Base-by-base conservation (phyloP, 1,140 invertebrate species). In the Sarcophaga peregrina region DNA sequence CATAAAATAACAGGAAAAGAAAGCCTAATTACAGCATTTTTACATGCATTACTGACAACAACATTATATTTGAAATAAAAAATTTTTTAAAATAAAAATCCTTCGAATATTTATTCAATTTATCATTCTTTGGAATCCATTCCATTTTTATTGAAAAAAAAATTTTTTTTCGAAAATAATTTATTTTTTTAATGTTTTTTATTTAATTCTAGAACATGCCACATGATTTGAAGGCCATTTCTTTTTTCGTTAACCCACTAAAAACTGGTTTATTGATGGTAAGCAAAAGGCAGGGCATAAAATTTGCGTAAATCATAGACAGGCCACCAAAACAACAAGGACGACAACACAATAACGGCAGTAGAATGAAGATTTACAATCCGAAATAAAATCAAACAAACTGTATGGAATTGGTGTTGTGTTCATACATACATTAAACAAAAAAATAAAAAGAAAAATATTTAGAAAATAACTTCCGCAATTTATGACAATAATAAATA, bases 401-500 rank as follows among this genome's bases (percentile, higher is more conserved):
- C 8, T 10, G 2, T 8, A 5, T 52, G 54, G 54, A 58, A 37
- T 4, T 37, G 25, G 11, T 58, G 54, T 58, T 58, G 54, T 58
- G 10, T 58, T 6, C 54, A 37, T 37, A 58, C 54, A 58, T 58
- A 15, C n/a, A n/a, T n/a, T n/a, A n/a, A n/a, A n/a, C n/a, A n/a
- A n/a, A n/a, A n/a, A n/a, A n/a, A n/a, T n/a, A 37, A 37, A 37
- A 37, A 37, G 4, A 37, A 37, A 37, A 58, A 15, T 58, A n/a
- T 58, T 58, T 58, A 58, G 54, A 58, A 58, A 58, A 58, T 58
- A 58, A 58, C 54, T 58, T 58, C 54, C 54, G 54, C 54, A 58
- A 58, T 58, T 58, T 58, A 58, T 58, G 54, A n/a, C 54, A 58
- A 58, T 58, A 58, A 58, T 58, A 58, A 58, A 58, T 58, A 58